A percentile compares a stretch with the other conserved stretches of the same genome.
phyloP scores from a whole-genome alignment of 1,140 invertebrate genomes.

The Maniola jurtina region DNA sequence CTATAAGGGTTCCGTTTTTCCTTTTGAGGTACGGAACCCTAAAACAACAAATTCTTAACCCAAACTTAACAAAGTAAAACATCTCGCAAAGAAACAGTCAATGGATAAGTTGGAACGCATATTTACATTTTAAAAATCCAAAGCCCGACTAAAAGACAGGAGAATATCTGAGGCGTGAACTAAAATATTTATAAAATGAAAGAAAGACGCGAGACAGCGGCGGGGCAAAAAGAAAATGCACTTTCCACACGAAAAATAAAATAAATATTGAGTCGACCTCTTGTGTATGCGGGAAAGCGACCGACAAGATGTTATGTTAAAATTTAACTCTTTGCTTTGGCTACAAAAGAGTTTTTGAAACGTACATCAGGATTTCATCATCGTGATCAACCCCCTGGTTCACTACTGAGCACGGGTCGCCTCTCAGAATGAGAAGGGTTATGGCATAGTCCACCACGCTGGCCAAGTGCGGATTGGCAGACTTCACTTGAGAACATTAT shows the following conservation, averaged over 20 bases:
- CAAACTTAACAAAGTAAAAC: background rate
- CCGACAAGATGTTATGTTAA: constrained; percentile 3
- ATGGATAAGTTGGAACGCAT: background rate
- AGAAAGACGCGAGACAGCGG: constrained; percentile 5
- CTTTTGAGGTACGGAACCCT: too few relatives aligned
- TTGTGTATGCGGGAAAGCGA: constrained; percentile 1
- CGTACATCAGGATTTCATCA: too few relatives aligned
- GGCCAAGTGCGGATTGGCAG: too few relatives aligned
- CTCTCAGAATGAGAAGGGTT: too few relatives aligned
- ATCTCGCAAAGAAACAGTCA: background rate
- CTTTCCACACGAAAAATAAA: constrained; percentile 4
- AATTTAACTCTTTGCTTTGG: background rate
- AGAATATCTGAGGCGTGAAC: constrained; percentile 1
- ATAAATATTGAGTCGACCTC: constrained; percentile 3
- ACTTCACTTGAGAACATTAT: too few relatives aligned
- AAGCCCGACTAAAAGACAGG: constrained; percentile 1
- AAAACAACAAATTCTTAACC: background rate
- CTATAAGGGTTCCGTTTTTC: too few relatives aligned
- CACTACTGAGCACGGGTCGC: too few relatives aligned
- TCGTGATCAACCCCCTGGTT: too few relatives aligned
- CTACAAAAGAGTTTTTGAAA: background rate
- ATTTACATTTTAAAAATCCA: constrained; percentile 3
- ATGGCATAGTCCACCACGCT: too few relatives aligned
- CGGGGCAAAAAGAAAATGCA: constrained; percentile 2
- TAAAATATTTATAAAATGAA: constrained; percentile 20